Conservation (phyloP, 2,797 vertebrate genomes). For the Buceros bicornis region DNA sequence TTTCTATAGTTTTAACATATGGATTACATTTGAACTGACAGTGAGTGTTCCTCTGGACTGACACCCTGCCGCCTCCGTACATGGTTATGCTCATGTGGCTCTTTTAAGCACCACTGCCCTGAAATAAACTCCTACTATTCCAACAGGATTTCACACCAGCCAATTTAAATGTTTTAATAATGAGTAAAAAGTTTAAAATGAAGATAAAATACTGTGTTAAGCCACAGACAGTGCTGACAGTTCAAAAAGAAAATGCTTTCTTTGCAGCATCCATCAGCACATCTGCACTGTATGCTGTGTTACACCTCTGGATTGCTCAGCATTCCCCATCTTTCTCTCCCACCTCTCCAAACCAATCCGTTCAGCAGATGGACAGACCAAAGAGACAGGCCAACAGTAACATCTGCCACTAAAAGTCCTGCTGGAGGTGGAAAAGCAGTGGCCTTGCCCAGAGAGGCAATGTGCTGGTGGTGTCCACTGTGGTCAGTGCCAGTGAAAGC, state of each 20-base stretch:
- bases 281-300: neutral
- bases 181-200: slow-evolving; percentile 68
- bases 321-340: neutral
- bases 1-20: slow-evolving; percentile 71
- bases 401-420: neutral
- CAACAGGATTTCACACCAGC: slow-evolving; percentile 59
- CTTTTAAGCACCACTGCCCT: slow-evolving; percentile 50
- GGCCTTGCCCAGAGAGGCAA: neutral
- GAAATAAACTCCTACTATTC: slow-evolving; percentile 71
- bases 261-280: slow-evolving; percentile 49
- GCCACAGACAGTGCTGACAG: slow-evolving; percentile 72
- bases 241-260: slow-evolving; percentile 69
- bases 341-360: neutral
- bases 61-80: slow-evolving; percentile 42
- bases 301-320: neutral
- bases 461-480: neutral
- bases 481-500: neutral
- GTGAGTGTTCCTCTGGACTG: slow-evolving; percentile 47
- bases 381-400: neutral
- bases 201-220: slow-evolving; percentile 67
- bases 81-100: slow-evolving; percentile 39
- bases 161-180: slow-evolving; percentile 77
- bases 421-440: neutral
- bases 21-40: slow-evolving; percentile 70
- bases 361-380: neutral